Evolutionary conservation across 2,797 vertebrate genomes (phyloP).

Genomic region (Neosalanx taihuensis): DNA sequence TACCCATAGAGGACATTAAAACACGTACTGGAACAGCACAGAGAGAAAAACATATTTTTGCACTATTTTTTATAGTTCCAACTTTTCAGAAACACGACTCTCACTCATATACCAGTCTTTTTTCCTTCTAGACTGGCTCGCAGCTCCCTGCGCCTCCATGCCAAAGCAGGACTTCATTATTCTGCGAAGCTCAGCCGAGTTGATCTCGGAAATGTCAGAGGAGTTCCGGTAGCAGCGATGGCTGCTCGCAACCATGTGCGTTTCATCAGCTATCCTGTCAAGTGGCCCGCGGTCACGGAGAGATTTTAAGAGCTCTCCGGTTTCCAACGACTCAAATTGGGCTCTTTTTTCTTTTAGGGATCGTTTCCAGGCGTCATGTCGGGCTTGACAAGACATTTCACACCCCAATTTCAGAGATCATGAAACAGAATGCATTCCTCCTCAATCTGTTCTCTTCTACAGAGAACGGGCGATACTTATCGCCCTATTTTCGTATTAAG

Average conservation of each 20-base stretch:
- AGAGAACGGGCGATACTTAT: no score
- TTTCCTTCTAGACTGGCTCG: no score
- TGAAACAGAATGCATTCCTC: no score
- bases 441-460: no score
- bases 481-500: no score
- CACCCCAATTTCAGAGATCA: neutral
- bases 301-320: conserved; percentile 14
- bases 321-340: conserved; percentile 15
- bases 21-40: neutral
- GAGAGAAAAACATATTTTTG: no score
- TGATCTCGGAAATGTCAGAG: neutral
- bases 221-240: neutral
- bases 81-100: no score
- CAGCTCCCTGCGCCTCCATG: no score
- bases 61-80: neutral
- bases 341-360: neutral
- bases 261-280: conserved; percentile 8
- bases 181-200: neutral
- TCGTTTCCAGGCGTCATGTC: neutral
- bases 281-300: conserved; percentile 1
- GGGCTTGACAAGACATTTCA: neutral
- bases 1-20: conserved; percentile 1
- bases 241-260: conserved; percentile 16
- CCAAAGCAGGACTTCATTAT: no score
- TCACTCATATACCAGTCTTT: no score